Evolutionary conservation across 2,797 vertebrate genomes (phyloP), one percentile per base, ranked within the genome.

Genomic region (Hafferia zeledoni): DNA sequence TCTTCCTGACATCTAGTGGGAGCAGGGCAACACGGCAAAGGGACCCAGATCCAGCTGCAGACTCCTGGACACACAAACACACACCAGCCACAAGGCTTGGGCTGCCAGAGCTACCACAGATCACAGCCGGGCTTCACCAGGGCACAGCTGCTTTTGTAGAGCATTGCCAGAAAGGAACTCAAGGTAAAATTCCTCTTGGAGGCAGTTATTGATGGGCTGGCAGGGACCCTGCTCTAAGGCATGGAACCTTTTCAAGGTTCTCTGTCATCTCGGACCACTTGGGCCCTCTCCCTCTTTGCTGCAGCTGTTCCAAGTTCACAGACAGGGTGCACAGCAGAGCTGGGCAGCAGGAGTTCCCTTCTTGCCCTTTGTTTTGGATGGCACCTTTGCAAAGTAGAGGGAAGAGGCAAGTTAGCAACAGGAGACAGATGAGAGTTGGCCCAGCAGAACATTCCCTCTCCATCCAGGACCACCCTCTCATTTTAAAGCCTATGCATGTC

Each of bases 1-100:
- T 78, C 79, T 17, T 94, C 87, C 31, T 96, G 96, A 95, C 97
- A 96, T 27, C 97, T 97, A 96, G 97, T 84, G 97, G 97, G 93
- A 96, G 60, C 60, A 39, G 71, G 41, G 15, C 35, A 64, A 2
- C 75, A 80, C 20, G 43, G 81, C 95, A 92, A 14, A 81, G 81
- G 33, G 20, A 78, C 17, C 22, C 2, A 1, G 5, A 4, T 24
- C 3, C 82, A 79, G 87, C 59, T 23, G 37, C 75, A 11, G 31
- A 2, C 37, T 82, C 33, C 56, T 0, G 1, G 72, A 37, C 47
- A 65, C 49, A 11, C 17, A 18, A 37, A 43, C 55, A 35, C 11
- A 0, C 3, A 0, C 9, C 24, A 12, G 44, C 22, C 10, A 59
- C 44, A 17, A 18, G 25, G 16, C 11, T 33, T 9, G 71, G 37